Percentiles rank a stretch among this genome's conserved stretches.
These are phyloP conservation scores for Brachyhypopomus gauderio DNA, from an alignment of 2,113 vertebrate species.

Conservation along the genomic window DNA sequence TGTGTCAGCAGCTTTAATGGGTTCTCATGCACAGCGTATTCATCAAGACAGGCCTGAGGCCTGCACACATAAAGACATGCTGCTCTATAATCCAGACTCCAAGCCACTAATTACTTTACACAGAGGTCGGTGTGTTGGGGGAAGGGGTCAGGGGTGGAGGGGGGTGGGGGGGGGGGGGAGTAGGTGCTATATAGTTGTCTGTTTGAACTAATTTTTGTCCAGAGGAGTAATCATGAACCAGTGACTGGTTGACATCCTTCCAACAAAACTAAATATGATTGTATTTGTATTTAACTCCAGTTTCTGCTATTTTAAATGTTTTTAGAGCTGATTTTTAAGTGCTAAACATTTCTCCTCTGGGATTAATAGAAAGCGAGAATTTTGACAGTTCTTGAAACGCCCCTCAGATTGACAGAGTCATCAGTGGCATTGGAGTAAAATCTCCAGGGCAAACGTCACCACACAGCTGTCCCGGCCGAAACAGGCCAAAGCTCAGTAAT, in stretches of 20 bases:
- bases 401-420: conserved; percentile 51
- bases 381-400: conserved; percentile 24
- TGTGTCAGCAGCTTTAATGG: conserved; percentile 60
- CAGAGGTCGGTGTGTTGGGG: conserved; percentile 50
- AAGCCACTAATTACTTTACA: conserved; percentile 69
- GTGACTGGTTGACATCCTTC: neutral
- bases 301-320: too few relatives aligned
- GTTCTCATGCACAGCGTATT: conserved; percentile 60
- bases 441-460: conserved; percentile 51
- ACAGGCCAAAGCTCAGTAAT: conserved; percentile 52
- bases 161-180: conserved; percentile 47
- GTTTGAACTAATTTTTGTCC: conserved; percentile 51
- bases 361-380: neutral
- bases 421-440: conserved; percentile 52
- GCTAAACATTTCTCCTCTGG: too few relatives aligned
- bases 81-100: conserved; percentile 55
- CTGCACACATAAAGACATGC: conserved; percentile 56
- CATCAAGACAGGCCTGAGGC: conserved; percentile 61
- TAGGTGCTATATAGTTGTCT: conserved; percentile 51
- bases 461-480: conserved; percentile 49
- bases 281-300: too few relatives aligned
- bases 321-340: too few relatives aligned
- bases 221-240: conserved; percentile 9
- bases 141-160: too few relatives aligned
- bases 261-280: neutral